Conservation (phyloP, 2,113 vertebrate species). For the Apaloderma vittatum region DNA sequence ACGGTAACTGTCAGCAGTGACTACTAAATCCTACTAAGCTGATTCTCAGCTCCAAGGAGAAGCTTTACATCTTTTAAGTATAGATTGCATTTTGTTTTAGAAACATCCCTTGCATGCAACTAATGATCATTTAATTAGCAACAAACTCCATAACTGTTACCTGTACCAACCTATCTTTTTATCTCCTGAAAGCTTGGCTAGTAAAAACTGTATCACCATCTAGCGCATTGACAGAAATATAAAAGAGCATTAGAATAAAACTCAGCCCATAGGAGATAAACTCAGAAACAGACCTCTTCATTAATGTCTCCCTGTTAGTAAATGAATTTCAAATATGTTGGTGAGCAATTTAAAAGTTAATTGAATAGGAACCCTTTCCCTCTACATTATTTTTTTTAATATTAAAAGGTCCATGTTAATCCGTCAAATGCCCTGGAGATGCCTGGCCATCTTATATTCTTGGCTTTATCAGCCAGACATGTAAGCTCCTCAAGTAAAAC, state of each 20-base stretch:
- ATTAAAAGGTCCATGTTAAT: not conserved
- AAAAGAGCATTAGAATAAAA: not conserved
- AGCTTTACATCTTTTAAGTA: not conserved
- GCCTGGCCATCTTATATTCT: not conserved
- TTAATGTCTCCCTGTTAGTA: not conserved
- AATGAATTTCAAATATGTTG: not conserved
- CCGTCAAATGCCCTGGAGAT: not conserved
- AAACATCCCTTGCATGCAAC: not conserved
- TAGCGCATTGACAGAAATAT: not conserved
- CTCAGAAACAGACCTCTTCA: not conserved
- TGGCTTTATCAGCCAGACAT: not conserved
- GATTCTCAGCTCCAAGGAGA: not conserved
- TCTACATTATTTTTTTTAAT: not conserved
- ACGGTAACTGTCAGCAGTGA: not conserved
- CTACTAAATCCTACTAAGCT: not conserved
- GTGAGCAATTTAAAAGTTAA: not conserved
- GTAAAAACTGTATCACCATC: not conserved
- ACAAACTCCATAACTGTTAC: not conserved
- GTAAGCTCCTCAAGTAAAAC: not conserved
- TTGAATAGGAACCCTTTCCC: not conserved
- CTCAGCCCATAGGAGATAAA: not conserved
- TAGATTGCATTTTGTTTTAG: not conserved
- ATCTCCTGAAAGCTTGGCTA: not conserved
- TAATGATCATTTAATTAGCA: not conserved
- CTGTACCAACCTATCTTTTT: not conserved